Conservation (phyloP, 2,888 invertebrate species). For the Hyppa rectilinea region DNA sequence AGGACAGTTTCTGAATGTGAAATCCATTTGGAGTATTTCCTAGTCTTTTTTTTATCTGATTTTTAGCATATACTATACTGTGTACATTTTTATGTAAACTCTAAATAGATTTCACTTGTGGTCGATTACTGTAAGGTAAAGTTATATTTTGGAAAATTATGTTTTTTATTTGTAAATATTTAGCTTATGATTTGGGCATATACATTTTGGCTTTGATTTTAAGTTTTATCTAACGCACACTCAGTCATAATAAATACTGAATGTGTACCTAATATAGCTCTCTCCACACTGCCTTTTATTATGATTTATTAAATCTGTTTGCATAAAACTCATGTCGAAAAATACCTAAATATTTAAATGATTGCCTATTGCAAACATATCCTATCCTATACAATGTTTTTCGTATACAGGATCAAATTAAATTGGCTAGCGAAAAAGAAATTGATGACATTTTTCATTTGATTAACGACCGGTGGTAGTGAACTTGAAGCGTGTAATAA, state of each 20-base stretch:
- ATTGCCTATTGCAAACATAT: constrained; percentile 2
- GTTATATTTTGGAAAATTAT: constrained; percentile 54
- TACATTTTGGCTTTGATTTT: constrained; percentile 36
- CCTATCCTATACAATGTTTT: neutral
- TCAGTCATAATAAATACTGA: constrained; percentile 23
- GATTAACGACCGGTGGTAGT: too few relatives aligned
- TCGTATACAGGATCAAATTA: too few relatives aligned
- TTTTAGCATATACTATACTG: constrained; percentile 70
- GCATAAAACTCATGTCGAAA: neutral
- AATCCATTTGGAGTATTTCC: constrained; percentile 80
- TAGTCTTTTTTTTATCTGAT: constrained; percentile 86
- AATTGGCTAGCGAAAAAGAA: too few relatives aligned
- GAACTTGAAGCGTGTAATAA: too few relatives aligned
- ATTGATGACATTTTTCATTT: too few relatives aligned
- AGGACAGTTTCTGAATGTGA: constrained; percentile 76
- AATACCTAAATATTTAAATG: neutral
- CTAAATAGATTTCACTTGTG: constrained; percentile 81
- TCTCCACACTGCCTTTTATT: neutral
- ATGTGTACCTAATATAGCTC: neutral
- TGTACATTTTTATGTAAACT: constrained; percentile 72
- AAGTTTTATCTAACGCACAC: constrained; percentile 59
- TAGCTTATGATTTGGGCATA: constrained; percentile 48
- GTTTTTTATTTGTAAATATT: constrained; percentile 55
- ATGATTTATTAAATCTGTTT: too few relatives aligned
- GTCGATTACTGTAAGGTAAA: constrained; percentile 68